Conservation (phyloP, 1,140 invertebrate genomes). For the Caenorhabditis briggsae region DNA sequence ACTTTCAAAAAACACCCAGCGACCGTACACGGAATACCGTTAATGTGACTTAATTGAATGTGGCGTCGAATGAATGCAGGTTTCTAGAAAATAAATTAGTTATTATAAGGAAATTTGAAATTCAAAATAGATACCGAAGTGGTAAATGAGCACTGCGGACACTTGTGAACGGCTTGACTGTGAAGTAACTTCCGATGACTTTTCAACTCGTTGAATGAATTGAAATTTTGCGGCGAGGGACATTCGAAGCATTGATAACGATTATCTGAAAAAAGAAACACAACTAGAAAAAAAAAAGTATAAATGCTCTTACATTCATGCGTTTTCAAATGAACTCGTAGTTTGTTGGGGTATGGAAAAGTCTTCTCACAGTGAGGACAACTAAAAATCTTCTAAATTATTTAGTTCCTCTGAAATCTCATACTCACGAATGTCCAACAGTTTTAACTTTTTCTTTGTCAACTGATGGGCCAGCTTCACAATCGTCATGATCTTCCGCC, state of each 20-base stretch:
- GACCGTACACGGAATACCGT: conserved; percentile 55
- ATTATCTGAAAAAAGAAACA: not conserved
- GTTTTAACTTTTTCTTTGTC: not conserved
- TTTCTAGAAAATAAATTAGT: not conserved
- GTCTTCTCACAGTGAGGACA: conserved; percentile 46
- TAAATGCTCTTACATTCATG: not conserved
- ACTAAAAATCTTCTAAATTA: not conserved
- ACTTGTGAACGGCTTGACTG: conserved; percentile 6
- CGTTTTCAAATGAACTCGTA: conserved; percentile 19
- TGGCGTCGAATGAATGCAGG: not conserved
- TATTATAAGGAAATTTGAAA: not conserved
- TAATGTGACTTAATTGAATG: conserved; percentile 25
- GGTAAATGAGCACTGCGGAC: conserved; percentile 14
- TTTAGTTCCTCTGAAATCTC: too few relatives aligned
- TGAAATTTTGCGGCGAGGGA: not conserved
- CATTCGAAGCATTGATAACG: conserved; percentile 8
- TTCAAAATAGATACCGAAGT: not conserved
- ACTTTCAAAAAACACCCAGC: conserved; percentile 39
- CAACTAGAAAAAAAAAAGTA: not conserved
- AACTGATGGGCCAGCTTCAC: too few relatives aligned
- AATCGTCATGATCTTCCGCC: not conserved
- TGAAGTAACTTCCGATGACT: not conserved
- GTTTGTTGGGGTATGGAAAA: conserved; percentile 44
- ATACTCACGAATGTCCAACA: not conserved
- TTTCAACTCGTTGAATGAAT: not conserved